Conservation (phyloP, 2,888 invertebrate species). For the Antitype chi region DNA sequence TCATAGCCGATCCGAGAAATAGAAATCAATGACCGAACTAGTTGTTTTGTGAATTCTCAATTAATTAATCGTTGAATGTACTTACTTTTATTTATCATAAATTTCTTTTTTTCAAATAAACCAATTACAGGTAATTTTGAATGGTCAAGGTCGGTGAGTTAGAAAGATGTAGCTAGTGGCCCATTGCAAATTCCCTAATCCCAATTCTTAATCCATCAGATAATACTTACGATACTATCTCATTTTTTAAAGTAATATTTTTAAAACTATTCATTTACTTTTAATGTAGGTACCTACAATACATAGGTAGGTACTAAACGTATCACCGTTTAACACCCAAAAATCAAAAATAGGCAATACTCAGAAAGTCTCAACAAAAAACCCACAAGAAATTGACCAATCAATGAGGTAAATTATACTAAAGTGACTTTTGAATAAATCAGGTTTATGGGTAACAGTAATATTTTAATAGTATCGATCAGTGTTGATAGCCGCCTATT, state of each 20-base stretch:
- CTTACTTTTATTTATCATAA: no score
- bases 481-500: neutral
- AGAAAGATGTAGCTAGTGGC: no score
- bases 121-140: no score
- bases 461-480: constrained; percentile 13
- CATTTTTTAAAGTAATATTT: no score
- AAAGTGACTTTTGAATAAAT: constrained; percentile 11
- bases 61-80: neutral
- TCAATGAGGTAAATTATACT: constrained; percentile 19
- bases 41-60: neutral
- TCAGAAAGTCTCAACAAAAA: constrained; percentile 8
- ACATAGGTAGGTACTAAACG: neutral
- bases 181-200: no score
- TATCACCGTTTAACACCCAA: constrained; percentile 2
- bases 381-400: constrained; percentile 2
- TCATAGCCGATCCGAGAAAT: neutral
- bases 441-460: constrained; percentile 17
- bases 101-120: no score
- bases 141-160: no score
- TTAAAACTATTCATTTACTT: neutral
- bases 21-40: neutral
- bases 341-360: neutral
- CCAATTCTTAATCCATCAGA: constrained; percentile 1
- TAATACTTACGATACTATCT: no score
- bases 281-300: neutral